Evolutionary conservation across 2,113 vertebrate species (phyloP).

Genomic region (Misgurnus mizolepis): DNA sequence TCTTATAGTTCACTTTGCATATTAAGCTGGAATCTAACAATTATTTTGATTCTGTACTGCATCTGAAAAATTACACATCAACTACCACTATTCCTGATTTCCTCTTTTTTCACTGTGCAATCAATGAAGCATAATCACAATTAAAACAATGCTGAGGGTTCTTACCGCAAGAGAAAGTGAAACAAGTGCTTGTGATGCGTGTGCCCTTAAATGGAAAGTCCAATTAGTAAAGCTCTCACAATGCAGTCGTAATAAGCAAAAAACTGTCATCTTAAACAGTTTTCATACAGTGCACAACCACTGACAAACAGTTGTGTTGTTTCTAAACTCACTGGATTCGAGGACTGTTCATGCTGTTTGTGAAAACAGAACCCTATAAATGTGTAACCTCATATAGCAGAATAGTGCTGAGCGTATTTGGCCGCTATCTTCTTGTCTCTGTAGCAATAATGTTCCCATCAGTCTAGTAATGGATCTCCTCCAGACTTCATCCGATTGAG

Average conservation of each 20-base stretch:
- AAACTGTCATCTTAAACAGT: too few relatives aligned
- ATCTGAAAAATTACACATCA: too few relatives aligned
- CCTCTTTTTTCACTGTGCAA: too few relatives aligned
- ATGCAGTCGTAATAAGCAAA: too few relatives aligned
- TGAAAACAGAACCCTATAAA: not conserved
- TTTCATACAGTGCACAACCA: not conserved
- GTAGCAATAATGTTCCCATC: constrained; percentile 61
- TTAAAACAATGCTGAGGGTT: too few relatives aligned
- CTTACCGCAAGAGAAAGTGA: too few relatives aligned
- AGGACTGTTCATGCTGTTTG: not conserved
- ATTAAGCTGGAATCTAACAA: too few relatives aligned
- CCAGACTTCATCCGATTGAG: constrained; percentile 59
- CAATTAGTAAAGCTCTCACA: not conserved
- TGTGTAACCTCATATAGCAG: constrained; percentile 14
- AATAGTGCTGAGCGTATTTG: not conserved
- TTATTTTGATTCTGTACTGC: too few relatives aligned
- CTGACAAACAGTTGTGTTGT: constrained; percentile 11
- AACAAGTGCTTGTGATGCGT: not conserved
- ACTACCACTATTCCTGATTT: too few relatives aligned
- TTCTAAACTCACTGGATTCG: not conserved
- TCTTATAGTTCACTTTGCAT: too few relatives aligned
- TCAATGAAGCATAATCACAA: too few relatives aligned
- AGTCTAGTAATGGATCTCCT: constrained; percentile 61
- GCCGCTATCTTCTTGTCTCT: constrained; percentile 54
- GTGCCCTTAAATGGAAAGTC: not conserved